These are phyloP conservation scores for Columba janthina DNA, from an alignment of 2,113 vertebrate species.

Conservation along the genomic window DNA sequence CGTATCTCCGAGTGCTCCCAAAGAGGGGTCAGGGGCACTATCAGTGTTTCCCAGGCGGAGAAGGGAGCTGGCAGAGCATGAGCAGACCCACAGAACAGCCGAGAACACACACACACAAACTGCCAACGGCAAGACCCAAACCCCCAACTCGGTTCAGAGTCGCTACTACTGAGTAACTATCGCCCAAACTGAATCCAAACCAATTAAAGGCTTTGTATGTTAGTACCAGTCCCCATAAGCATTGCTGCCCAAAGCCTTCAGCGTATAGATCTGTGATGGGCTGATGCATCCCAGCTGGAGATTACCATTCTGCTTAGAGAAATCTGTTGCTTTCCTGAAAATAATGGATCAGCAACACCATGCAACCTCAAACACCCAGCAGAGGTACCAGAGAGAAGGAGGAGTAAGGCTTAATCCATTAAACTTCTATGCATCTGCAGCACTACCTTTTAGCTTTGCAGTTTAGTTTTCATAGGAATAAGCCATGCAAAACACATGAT, in stretches of 20 bases:
- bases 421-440: neutral
- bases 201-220: neutral
- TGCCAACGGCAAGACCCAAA: neutral
- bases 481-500: neutral
- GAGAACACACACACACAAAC: neutral
- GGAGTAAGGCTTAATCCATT: neutral
- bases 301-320: neutral
- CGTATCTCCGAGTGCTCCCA: neutral
- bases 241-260: accelerated
- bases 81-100: neutral
- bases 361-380: neutral
- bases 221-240: neutral
- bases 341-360: neutral
- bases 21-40: neutral
- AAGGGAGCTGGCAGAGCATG: neutral
- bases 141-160: neutral
- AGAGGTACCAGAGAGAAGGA: neutral
- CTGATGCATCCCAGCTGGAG: neutral
- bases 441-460: neutral
- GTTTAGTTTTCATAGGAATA: neutral
- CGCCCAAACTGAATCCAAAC: accelerated
- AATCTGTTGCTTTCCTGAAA: neutral
- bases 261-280: accelerated
- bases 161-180: neutral
- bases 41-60: neutral